Base-by-base conservation (phyloP, 2,113 vertebrate species). In the Mustela nigripes region DNA sequence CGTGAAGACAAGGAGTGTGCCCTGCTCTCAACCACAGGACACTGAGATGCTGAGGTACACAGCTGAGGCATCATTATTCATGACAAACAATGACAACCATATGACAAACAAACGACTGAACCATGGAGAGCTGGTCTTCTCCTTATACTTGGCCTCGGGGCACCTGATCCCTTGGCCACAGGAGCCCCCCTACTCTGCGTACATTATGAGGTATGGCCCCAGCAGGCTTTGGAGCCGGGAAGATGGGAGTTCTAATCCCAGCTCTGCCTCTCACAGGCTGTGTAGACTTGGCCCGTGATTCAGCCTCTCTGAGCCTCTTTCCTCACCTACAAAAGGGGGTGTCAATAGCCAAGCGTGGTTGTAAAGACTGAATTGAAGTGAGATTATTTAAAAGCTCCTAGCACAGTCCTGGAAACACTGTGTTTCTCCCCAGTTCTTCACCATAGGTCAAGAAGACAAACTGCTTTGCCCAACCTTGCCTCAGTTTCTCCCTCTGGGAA, bases 11-110 rank as follows among this genome's bases (percentile, higher is more conserved):
- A 45, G 14, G 21, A 2, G 2, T 28, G 76, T 0, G 24, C 21
- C 18, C 21, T 53, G 48, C 60, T 19, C 48, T 48, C 14, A 26
- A 3, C n/a, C 1, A 14, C 42, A 19, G n/a, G 42, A 31, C 80
- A 42, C 39, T 0, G 0, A 24, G 53, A 26, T 4, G 58, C 73
- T 7, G 15, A 10, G 24, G 21, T 1, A 0, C 0, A 0, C 1
- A 9, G 60, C 19, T 19, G 15, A 28, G 67, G 33, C 14, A 15
- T 19, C 65, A n/a, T 48, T 89, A 16, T 76, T 76, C 39, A 8
- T 39, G 39, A 39, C 39, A 39, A 39, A 39, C 39, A 39, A 39
- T 39, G 39, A 39, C 39, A 39, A 39, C 39, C 39, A 4, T 9
- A 28, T 45, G 28, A 76, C 0, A 14, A 76, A 28, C 24, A 4